phyloP scores from a whole-genome alignment of 2,888 invertebrate species.

The Metacarcinus magister region DNA sequence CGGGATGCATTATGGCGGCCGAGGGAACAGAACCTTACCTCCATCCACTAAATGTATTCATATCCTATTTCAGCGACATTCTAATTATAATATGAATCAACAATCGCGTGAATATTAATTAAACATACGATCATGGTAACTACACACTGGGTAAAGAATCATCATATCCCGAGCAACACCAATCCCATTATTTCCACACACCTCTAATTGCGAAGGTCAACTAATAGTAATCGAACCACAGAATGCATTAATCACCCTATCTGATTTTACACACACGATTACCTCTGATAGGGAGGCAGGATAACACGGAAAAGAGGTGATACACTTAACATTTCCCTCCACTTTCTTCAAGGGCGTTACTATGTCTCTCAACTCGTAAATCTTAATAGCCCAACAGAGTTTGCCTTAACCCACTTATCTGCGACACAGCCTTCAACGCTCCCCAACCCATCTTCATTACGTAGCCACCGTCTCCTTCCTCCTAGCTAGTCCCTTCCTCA shows the following conservation, averaged over 20 bases:
- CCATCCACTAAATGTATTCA: not conserved
- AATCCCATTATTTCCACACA: not conserved
- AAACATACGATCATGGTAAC: not conserved
- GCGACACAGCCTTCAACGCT: not conserved
- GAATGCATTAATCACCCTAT: not conserved
- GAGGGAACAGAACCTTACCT: not conserved
- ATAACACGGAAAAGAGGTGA: not conserved
- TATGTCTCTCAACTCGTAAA: not conserved
- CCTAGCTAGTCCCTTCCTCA: not conserved
- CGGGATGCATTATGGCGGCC: not conserved
- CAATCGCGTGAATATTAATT: not conserved
- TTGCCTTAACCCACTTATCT: not conserved
- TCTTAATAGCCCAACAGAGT: not conserved
- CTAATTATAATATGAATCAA: not conserved
- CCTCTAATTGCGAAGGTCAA: not conserved
- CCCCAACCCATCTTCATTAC: conserved; percentile 10
- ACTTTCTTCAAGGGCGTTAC: not conserved
- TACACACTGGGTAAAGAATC: not conserved
- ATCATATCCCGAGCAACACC: not conserved
- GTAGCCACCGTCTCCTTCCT: not conserved
- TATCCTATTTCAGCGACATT: not conserved
- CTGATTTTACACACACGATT: not conserved
- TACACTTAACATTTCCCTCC: not conserved
- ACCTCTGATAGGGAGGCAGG: not conserved
- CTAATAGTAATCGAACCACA: not conserved